A percentile compares a stretch with the other conserved stretches of the same genome.
Evolutionary conservation across 2,888 invertebrate species (phyloP).

Genomic region (Cheilosia scutellata): DNA sequence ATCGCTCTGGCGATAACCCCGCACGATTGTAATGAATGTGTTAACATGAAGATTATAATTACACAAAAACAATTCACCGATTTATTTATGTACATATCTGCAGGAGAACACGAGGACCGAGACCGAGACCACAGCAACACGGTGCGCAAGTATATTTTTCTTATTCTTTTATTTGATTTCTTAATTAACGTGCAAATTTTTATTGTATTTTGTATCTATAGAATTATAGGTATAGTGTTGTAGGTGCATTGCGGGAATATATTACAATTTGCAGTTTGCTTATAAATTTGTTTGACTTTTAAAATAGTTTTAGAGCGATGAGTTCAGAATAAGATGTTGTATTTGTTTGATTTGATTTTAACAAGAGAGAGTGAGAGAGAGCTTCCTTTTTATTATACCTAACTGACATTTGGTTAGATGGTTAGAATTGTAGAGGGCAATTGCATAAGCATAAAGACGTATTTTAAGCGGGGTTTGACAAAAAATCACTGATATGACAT

Average conservation of each 20-base stretch:
- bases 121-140: not conserved
- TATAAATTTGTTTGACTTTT: too few relatives aligned
- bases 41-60: conserved; percentile 65
- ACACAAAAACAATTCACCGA: conserved; percentile 32
- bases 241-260: not conserved
- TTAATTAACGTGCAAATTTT: conserved; percentile 40
- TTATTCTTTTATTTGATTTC: conserved; percentile 41
- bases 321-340: not conserved
- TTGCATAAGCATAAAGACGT: too few relatives aligned
- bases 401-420: too few relatives aligned
- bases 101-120: not conserved
- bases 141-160: not conserved
- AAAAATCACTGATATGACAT: too few relatives aligned
- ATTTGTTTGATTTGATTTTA: not conserved
- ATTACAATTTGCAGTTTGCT: not conserved
- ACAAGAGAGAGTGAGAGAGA: not conserved
- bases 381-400: too few relatives aligned
- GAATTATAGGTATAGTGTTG: not conserved
- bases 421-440: too few relatives aligned
- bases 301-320: too few relatives aligned
- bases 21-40: conserved; percentile 60
- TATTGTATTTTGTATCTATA: not conserved
- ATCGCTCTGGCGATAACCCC: conserved; percentile 51
- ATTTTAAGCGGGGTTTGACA: too few relatives aligned
- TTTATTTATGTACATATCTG: conserved; percentile 30